Evolutionary conservation across 2,113 vertebrate species (phyloP).

Genomic region (Plotosus lineatus): DNA sequence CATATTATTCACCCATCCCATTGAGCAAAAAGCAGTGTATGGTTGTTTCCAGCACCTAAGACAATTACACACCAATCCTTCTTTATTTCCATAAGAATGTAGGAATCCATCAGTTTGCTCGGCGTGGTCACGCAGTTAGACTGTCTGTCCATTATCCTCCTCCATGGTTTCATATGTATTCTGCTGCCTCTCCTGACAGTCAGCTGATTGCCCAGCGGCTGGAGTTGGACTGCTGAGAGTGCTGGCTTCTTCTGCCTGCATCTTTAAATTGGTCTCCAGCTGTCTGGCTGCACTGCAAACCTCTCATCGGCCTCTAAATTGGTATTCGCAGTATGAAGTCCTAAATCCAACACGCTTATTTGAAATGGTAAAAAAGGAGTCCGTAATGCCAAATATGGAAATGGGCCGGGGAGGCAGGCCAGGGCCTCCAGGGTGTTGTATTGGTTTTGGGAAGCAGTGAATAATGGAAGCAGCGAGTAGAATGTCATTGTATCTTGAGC

Average conservation of each 20-base stretch:
- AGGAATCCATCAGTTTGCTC: conserved; percentile 16
- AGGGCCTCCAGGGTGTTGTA: conserved; percentile 36
- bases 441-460: conserved; percentile 48
- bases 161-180: conserved; percentile 25
- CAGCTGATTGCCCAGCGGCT: conserved; percentile 27
- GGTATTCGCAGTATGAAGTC: conserved; percentile 48
- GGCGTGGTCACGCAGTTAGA: conserved; percentile 12
- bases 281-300: conserved; percentile 29
- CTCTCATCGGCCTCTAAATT: conserved; percentile 34
- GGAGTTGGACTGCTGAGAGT: conserved; percentile 2
- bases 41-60: neutral
- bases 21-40: neutral
- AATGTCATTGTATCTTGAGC: conserved; percentile 26
- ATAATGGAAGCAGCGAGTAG: conserved; percentile 45
- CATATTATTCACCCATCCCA: neutral
- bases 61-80: neutral
- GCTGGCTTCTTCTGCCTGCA: conserved; percentile 6
- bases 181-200: conserved; percentile 36
- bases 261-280: conserved; percentile 53
- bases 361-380: conserved; percentile 46
- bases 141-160: conserved; percentile 2
- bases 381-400: conserved; percentile 51
- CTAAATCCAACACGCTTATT: conserved; percentile 38
- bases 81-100: neutral
- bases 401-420: conserved; percentile 36